Percentiles rank a stretch among this genome's conserved stretches.
These are phyloP conservation scores for Agonum fuliginosum DNA, from an alignment of 2,888 invertebrate genomes.

Conservation along the genomic window DNA sequence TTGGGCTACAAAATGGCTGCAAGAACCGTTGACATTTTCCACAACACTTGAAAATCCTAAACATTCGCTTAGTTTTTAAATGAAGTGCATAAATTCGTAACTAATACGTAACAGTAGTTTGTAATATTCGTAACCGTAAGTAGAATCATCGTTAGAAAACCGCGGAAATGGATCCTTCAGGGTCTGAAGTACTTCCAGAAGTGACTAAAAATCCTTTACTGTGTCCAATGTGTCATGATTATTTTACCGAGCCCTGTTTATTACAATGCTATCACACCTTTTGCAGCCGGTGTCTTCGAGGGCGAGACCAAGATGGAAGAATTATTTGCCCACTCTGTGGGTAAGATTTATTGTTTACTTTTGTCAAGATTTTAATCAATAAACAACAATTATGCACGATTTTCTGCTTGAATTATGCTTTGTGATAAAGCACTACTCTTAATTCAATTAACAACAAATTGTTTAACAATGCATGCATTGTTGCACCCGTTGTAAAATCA, in stretches of 20 bases:
- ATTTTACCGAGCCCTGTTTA: slow-evolving; percentile 81
- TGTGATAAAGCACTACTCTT: too few relatives aligned
- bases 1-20: slow-evolving; percentile 50
- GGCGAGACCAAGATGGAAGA: slow-evolving; percentile 77
- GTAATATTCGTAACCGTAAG: slow-evolving; percentile 25
- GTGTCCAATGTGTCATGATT: slow-evolving; percentile 81
- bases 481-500: too few relatives aligned
- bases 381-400: not conserved
- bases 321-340: slow-evolving; percentile 82
- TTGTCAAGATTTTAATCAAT: slow-evolving; percentile 38
- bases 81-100: slow-evolving; percentile 19
- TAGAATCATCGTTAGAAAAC: slow-evolving; percentile 12
- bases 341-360: slow-evolving; percentile 69
- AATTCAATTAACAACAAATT: not conserved
- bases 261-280: slow-evolving; percentile 83
- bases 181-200: slow-evolving; percentile 69
- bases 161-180: slow-evolving; percentile 70
- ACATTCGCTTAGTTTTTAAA: slow-evolving; percentile 43
- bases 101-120: slow-evolving; percentile 29
- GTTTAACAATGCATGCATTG: not conserved
- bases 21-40: slow-evolving; percentile 19
- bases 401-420: slow-evolving; percentile 16
- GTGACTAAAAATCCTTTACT: slow-evolving; percentile 77
- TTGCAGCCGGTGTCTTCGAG: slow-evolving; percentile 80
- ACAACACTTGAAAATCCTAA: slow-evolving; percentile 32